Base-by-base conservation (phyloP, 2,888 invertebrate genomes). In the Metopia argyrocephala region DNA sequence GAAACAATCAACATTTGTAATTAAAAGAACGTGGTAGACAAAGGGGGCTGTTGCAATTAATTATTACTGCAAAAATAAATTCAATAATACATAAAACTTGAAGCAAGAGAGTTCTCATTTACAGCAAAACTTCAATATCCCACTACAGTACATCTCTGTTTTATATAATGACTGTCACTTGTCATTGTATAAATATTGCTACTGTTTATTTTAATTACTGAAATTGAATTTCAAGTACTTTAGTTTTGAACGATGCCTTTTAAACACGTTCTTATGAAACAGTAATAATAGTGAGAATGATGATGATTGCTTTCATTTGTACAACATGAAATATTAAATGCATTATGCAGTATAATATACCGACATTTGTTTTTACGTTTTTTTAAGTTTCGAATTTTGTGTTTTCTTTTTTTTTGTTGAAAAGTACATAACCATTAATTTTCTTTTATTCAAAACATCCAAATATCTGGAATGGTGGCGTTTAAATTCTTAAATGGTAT, bases 121-220 rank as follows among this genome's bases (percentile, higher is more conserved):
- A 9, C 6, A 31, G 12, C 6, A 31, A 31, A 31, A 31, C 5
- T 31, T 31, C 1, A 31, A 31, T 1, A 2, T 15, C 28, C 31
- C 31, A 6, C 15, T 27, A 23, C 18, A 6, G 3, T 5, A 5
- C 4, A 62, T 1, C 61, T 25, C 65, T 78, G 78, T 9, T 2
- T 46, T 7, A 15, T 7, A 15, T 18, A 38, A 46, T 56, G 48
- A 50, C 71, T 61, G 54, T 56, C 54, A 56, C 5, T 61, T 73
- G 66, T 38, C 31, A 15, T 61, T 73, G 66, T 38, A 48, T 27
- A 54, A 61, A 61, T 20, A 48, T 31, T 31, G 38, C 38, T 15
- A 9, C 12, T 83, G 79, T 81, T 81, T 81, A 78, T 82, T 79
- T 83, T 83, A 83, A 83, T 83, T 83, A 83, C 74, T 74, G 62